Conservation (phyloP, 2,888 invertebrate species). For the Aricia artaxerxes region DNA sequence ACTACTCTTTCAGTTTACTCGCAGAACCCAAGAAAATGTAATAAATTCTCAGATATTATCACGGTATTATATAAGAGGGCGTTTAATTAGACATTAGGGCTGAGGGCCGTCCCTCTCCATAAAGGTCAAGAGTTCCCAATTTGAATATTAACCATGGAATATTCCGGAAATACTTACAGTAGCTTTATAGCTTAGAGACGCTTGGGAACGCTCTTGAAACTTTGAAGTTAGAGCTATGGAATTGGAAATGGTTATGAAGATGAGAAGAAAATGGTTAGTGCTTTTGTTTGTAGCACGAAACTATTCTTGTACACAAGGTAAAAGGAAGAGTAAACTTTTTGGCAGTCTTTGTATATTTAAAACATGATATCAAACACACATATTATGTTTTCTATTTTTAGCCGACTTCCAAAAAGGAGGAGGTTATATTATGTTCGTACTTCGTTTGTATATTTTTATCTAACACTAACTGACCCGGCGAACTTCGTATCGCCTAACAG, state of each 20-base stretch:
- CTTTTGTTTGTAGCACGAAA: background rate
- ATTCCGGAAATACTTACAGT: conserved; percentile 17
- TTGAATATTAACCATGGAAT: conserved; percentile 22
- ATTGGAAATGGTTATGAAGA: background rate
- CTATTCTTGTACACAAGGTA: no score
- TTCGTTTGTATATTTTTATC: no score
- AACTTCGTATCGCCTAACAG: no score
- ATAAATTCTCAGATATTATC: background rate
- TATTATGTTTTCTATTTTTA: no score
- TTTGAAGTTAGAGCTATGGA: background rate
- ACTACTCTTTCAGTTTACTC: background rate
- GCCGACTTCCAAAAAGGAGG: no score
- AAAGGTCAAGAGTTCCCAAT: conserved; percentile 24
- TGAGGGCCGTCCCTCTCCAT: background rate
- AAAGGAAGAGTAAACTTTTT: no score
- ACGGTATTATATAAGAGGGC: background rate
- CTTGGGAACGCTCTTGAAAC: background rate
- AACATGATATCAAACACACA: no score
- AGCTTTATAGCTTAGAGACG: background rate
- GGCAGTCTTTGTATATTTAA: no score
- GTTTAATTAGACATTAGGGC: conserved; percentile 25
- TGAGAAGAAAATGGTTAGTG: background rate
- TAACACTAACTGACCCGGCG: no score
- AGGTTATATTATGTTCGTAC: no score
- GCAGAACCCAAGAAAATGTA: background rate